Base-by-base conservation (phyloP, 2,797 vertebrate species). In the Mormyrus proboscirostris region DNA sequence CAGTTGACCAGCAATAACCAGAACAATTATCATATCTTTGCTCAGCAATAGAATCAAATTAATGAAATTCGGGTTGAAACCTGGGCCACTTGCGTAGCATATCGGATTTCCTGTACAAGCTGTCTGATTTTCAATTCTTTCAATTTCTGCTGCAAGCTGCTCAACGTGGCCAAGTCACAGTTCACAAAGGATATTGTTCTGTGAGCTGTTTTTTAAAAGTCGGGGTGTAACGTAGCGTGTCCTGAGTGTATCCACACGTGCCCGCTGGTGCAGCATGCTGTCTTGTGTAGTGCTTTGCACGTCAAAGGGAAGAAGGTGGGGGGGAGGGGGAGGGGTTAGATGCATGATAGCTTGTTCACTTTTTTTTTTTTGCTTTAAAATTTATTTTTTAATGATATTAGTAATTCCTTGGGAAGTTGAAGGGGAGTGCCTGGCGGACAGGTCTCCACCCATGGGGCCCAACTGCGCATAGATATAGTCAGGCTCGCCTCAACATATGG, bases 301-400 rank as follows among this genome's bases (percentile, higher is more conserved):
- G 29, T 33, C 29, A 33, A 33, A 33, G 29, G 91, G 92, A 88
- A 87, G 14, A 88, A 38, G 29, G 69, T 12, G 12, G 10, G 2
- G 69, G 69, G 16, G 14, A 4, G 25, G 14, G 4, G 4, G 73
- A 16, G n/a, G 12, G 16, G 33, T 49, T 83, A 41, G 79, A 49
- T 83, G 38, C 41, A 19, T 49, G 9, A n/a, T 19, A 6, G 38
- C 19, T n/a, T 82, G 4, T 47, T 19, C 38, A 16, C 10, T 79
- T 33, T 19, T 41, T 76, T 10, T 76, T 82, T 47, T 19, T 41
- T 82, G 6, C 76, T 82, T 47, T 73, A 9, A 38, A 73, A 73
- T 38, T 9, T 5, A 38, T 38, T 29, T 73, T 73, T 73, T 5
- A 19, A 57, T 57, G 16, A 69, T 33, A 33, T 33, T 29, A 7